Evolutionary conservation across 1,140 invertebrate species (phyloP).

Genomic region (Pollicipes pollicipes): DNA sequence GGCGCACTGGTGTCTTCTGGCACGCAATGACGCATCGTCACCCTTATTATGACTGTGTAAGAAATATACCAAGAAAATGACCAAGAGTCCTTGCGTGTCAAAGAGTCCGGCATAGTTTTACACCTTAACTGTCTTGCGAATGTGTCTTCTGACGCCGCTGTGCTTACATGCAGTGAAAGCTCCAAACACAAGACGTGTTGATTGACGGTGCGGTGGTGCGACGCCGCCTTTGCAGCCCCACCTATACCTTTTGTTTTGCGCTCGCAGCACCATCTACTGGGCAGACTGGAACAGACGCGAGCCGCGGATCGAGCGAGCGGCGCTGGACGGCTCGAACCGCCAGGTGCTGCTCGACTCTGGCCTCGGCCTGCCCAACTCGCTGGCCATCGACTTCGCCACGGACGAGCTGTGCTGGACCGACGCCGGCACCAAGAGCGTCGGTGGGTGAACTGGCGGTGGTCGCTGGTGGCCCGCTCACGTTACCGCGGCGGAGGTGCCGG

Average conservation of each 20-base stretch:
- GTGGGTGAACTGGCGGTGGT: neutral
- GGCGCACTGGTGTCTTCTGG: too few relatives aligned
- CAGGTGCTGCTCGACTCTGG: slow-evolving; percentile 54
- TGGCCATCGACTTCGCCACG: slow-evolving; percentile 69
- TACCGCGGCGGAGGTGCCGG: neutral
- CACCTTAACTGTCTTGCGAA: too few relatives aligned
- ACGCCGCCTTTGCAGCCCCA: too few relatives aligned
- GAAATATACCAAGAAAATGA: too few relatives aligned
- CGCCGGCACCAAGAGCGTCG: slow-evolving; percentile 40
- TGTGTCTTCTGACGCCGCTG: too few relatives aligned
- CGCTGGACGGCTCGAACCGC: slow-evolving; percentile 61
- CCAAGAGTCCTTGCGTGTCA: too few relatives aligned
- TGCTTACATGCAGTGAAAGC: too few relatives aligned
- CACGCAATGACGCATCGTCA: too few relatives aligned
- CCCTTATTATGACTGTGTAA: too few relatives aligned
- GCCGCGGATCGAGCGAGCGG: slow-evolving; percentile 69
- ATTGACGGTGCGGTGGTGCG: too few relatives aligned
- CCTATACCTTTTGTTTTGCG: slow-evolving; percentile 14
- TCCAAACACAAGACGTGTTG: too few relatives aligned
- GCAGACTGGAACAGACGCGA: slow-evolving; percentile 66
- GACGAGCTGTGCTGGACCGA: slow-evolving; percentile 88
- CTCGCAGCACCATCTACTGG: slow-evolving; percentile 35
- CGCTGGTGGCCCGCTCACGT: neutral
- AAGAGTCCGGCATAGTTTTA: too few relatives aligned
- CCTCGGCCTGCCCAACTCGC: slow-evolving; percentile 85